These are phyloP conservation scores for Acromyrmex echinatior DNA, from an alignment of 1,140 invertebrate genomes.

Conservation along the genomic window DNA sequence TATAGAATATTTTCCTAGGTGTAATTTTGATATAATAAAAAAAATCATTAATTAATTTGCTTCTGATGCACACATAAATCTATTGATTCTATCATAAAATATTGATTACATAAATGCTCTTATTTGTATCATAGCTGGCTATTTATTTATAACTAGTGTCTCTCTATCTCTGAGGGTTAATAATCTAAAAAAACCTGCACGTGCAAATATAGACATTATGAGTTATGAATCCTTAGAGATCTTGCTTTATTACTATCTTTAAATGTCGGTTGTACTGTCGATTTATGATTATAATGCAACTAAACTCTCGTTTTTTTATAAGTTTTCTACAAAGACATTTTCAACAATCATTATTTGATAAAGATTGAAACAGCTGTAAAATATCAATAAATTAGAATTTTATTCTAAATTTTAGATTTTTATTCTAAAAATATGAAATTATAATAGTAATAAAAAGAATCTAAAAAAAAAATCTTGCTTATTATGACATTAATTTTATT, in stretches of 20 bases:
- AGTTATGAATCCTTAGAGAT: slow-evolving; percentile 43
- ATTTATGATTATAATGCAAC: background rate
- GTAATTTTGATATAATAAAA: background rate
- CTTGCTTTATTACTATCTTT: slow-evolving; percentile 10
- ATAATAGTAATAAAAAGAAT: background rate
- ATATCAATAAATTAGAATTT: background rate
- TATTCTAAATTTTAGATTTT: background rate
- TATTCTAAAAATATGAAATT: background rate
- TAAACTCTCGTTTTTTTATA: slow-evolving; percentile 5
- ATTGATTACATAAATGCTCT: background rate
- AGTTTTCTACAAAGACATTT: background rate
- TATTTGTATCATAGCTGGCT: background rate
- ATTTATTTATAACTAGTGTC: slow-evolving; percentile 30
- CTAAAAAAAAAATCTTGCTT: background rate
- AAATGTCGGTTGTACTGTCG: slow-evolving; percentile 17
- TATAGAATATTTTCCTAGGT: background rate
- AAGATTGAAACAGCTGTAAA: background rate
- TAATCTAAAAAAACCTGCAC: slow-evolving; percentile 20
- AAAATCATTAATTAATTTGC: background rate
- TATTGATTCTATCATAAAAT: slow-evolving; percentile 21
- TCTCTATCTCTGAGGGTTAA: background rate
- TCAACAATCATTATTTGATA: background rate
- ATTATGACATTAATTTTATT: background rate
- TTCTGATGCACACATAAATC: background rate
- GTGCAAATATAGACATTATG: background rate